These are phyloP conservation scores for Herminia tarsipennalis DNA, from an alignment of 2,888 invertebrate genomes.

Conservation along the genomic window DNA sequence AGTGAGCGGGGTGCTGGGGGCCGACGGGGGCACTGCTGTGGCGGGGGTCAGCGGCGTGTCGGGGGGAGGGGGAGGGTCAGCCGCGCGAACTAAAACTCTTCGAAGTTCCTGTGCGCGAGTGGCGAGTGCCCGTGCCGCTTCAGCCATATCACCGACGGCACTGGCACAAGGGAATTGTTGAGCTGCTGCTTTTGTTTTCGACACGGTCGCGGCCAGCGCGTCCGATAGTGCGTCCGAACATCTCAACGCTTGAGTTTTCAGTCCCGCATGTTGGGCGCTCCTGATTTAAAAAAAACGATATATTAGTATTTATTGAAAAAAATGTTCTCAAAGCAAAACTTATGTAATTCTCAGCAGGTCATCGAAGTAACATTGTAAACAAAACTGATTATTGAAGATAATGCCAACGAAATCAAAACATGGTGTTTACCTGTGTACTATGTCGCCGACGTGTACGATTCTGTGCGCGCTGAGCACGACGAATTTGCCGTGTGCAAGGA, in stretches of 20 bases:
- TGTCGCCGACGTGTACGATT: constrained; percentile 97
- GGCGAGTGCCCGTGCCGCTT: constrained; percentile 94
- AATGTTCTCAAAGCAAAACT: too few relatives aligned
- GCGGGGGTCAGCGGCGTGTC: constrained; percentile 65
- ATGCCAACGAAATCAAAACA: neutral
- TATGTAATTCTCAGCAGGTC: too few relatives aligned
- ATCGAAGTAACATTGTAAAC: neutral
- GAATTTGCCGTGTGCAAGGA: constrained; percentile 97
- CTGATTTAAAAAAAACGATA: constrained; percentile 72
- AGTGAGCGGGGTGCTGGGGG: constrained; percentile 67
- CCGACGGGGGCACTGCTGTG: constrained; percentile 66
- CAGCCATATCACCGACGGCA: constrained; percentile 97
- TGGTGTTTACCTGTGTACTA: constrained; percentile 87
- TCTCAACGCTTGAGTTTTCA: constrained; percentile 90
- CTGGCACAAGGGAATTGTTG: constrained; percentile 96
- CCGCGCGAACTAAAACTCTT: constrained; percentile 89
- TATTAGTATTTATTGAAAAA: too few relatives aligned
- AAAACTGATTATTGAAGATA: neutral
- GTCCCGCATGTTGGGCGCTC: constrained; percentile 90
- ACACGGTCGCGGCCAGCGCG: constrained; percentile 92
- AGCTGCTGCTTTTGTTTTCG: constrained; percentile 95
- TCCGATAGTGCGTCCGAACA: constrained; percentile 93
- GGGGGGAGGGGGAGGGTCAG: constrained; percentile 71
- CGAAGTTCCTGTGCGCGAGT: constrained; percentile 93
- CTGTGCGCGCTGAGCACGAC: constrained; percentile 97